A percentile compares a stretch with the other conserved stretches of the same genome.
These are phyloP conservation scores for Phorcus lineatus DNA, from an alignment of 2,888 invertebrate genomes.

Conservation along the genomic window DNA sequence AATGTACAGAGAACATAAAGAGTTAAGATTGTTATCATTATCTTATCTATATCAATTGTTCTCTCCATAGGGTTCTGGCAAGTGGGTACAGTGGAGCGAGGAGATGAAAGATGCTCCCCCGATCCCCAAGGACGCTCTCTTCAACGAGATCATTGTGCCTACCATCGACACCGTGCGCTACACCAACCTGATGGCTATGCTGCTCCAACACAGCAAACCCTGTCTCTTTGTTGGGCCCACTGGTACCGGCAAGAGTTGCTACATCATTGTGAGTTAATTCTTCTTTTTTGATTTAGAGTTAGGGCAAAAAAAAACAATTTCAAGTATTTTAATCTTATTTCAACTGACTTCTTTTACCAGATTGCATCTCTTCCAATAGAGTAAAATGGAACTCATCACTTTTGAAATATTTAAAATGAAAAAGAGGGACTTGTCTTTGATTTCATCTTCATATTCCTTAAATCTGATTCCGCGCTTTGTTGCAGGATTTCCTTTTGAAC, in stretches of 20 bases:
- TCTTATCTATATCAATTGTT: too few relatives aligned
- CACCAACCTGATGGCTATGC: slow-evolving; percentile 85
- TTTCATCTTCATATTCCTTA: too few relatives aligned
- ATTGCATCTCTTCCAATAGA: too few relatives aligned
- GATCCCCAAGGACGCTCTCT: slow-evolving; percentile 84
- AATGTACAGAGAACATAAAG: background rate
- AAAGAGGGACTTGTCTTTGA: background rate
- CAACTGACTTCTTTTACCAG: too few relatives aligned
- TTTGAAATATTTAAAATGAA: background rate
- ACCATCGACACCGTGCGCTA: slow-evolving; percentile 93
- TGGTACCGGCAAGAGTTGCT: slow-evolving; percentile 77
- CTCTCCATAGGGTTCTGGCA: slow-evolving; percentile 78
- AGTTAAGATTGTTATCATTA: too few relatives aligned
- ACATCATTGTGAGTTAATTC: slow-evolving; percentile 74
- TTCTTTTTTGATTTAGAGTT: too few relatives aligned
- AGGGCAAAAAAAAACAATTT: too few relatives aligned
- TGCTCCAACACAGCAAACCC: slow-evolving; percentile 88
- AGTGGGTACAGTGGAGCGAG: slow-evolving; percentile 95
- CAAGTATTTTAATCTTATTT: too few relatives aligned
- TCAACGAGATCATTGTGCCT: slow-evolving; percentile 95
- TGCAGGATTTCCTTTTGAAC: slow-evolving; percentile 82
- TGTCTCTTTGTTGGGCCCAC: slow-evolving; percentile 85
- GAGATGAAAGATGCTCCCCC: slow-evolving; percentile 81
- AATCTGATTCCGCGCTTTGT: background rate
- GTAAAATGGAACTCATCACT: too few relatives aligned